Evolutionary conservation across 2,888 invertebrate species (phyloP).

Genomic region (Corythucha ciliata): DNA sequence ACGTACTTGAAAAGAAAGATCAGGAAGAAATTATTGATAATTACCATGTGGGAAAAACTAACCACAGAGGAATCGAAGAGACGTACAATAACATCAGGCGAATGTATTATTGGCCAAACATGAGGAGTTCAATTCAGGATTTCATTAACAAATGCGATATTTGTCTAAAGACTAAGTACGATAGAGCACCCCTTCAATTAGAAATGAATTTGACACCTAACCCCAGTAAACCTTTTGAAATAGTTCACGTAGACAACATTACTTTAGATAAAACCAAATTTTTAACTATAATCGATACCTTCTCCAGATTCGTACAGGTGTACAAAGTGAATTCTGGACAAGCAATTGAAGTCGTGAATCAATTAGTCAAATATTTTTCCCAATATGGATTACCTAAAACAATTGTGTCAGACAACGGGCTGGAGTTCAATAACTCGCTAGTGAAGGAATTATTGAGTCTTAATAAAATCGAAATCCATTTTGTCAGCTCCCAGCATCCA

Average conservation of each 20-base stretch:
- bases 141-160: constrained; percentile 31
- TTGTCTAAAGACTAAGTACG: constrained; percentile 30
- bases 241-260: constrained; percentile 28
- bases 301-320: constrained; percentile 28
- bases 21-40: constrained; percentile 20
- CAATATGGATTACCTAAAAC: constrained; percentile 17
- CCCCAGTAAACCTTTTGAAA: constrained; percentile 32
- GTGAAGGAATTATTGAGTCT: constrained; percentile 14
- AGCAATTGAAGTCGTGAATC: constrained; percentile 8
- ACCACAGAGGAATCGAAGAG: constrained; percentile 30
- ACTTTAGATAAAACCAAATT: constrained; percentile 19
- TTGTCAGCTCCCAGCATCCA: constrained; percentile 16
- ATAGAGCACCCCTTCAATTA: constrained; percentile 29
- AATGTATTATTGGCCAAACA: constrained; percentile 30
- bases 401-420: constrained; percentile 21
- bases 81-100: constrained; percentile 23
- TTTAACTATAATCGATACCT: constrained; percentile 28
- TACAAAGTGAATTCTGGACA: constrained; percentile 2
- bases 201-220: constrained; percentile 27
- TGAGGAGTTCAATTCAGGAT: constrained; percentile 19
- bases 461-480: constrained; percentile 17
- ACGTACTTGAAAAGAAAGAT: constrained; percentile 15
- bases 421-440: constrained; percentile 16
- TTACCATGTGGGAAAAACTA: constrained; percentile 26
- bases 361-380: constrained; percentile 5